A percentile compares a stretch with the other conserved stretches of the same genome.
Evolutionary conservation across 1,140 invertebrate species (phyloP).

Genomic region (Drosophila triauraria): DNA sequence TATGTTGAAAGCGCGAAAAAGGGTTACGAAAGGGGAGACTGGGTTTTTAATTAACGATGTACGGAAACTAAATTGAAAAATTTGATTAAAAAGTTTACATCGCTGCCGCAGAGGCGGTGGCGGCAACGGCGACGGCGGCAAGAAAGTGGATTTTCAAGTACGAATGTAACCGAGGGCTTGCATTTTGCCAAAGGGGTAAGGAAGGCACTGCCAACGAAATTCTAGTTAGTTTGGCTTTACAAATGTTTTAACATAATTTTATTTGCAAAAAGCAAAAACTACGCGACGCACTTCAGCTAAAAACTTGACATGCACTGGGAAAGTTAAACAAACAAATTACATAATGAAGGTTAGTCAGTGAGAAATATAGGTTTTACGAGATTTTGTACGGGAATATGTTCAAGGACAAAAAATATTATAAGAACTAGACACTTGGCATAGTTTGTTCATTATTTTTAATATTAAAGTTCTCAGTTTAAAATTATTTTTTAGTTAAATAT

Average conservation of each 20-base stretch:
- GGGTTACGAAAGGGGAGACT: constrained; percentile 18
- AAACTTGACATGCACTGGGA: constrained; percentile 24
- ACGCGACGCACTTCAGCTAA: constrained; percentile 26
- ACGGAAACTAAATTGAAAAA: constrained; percentile 79
- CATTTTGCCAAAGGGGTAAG: constrained; percentile 2
- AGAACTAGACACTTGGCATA: too few species aligned
- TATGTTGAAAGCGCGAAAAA: constrained; percentile 20
- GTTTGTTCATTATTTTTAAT: neutral
- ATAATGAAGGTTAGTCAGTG: fast-evolving
- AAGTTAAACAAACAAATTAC: neutral
- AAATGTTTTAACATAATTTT: constrained; percentile 81
- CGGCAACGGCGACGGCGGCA: constrained; percentile 28
- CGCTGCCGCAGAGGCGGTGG: constrained; percentile 3
- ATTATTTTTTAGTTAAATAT: too few species aligned
- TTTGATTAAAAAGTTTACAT: constrained; percentile 80
- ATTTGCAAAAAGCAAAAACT: constrained; percentile 62
- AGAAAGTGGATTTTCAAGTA: constrained; percentile 78
- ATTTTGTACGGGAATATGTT: neutral
- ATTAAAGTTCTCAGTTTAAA: neutral
- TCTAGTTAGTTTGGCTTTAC: constrained; percentile 79
- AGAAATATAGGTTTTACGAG: too few species aligned
- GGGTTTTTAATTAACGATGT: constrained; percentile 77
- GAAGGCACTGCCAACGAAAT: constrained; percentile 48
- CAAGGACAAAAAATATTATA: too few species aligned
- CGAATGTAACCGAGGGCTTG: constrained; percentile 21